Conservation (phyloP, 2,113 vertebrate species). For the Bubo bubo region DNA sequence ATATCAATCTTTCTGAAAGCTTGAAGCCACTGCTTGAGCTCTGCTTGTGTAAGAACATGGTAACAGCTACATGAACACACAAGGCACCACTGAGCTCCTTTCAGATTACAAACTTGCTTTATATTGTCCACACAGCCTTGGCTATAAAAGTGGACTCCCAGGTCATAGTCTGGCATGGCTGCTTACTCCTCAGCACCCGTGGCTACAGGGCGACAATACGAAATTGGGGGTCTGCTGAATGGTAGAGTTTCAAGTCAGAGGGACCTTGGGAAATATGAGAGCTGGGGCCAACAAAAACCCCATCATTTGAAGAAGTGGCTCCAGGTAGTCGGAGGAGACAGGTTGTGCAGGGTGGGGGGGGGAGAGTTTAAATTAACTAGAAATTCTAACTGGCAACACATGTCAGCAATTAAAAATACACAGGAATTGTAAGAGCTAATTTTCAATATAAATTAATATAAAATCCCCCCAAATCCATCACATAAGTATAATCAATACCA, state of each 20-base stretch:
- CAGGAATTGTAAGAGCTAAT: not conserved
- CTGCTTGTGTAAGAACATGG: not conserved
- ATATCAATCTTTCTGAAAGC: not conserved
- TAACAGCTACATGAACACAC: fast-evolving
- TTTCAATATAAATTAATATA: not conserved
- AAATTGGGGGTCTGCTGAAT: fast-evolving
- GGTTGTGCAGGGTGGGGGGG: no score
- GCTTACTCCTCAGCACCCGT: not conserved
- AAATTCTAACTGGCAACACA: not conserved
- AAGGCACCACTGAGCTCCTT: not conserved
- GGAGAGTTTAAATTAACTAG: not conserved
- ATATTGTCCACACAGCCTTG: not conserved
- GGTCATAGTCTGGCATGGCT: not conserved
- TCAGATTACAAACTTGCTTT: not conserved
- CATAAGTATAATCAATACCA: not conserved
- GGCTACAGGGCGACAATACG: fast-evolving
- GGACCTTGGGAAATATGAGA: not conserved
- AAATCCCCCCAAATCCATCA: not conserved
- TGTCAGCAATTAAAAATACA: not conserved
- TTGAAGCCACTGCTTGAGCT: not conserved
- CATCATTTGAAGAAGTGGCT: not conserved
- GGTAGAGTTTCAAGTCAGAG: not conserved
- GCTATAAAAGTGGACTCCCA: not conserved
- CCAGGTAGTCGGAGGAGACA: not conserved
- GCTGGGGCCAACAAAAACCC: not conserved